Conservation (phyloP, 1,140 invertebrate species). For the Intoshia linei region DNA sequence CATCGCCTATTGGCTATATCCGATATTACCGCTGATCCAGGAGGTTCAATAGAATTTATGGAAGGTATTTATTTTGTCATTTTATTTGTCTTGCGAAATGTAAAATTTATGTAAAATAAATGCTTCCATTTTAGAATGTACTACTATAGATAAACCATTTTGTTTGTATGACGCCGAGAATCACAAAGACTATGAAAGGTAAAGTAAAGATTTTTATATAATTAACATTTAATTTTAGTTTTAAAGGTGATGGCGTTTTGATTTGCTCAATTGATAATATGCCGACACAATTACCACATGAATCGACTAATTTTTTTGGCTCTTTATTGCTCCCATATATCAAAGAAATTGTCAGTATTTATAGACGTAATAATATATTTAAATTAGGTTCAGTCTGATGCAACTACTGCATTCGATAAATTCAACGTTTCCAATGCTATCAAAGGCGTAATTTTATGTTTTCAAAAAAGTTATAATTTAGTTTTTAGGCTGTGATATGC, state of each 20-base stretch:
- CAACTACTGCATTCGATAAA: constrained; percentile 41
- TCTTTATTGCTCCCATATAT: constrained; percentile 57
- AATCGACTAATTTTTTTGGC: constrained; percentile 86
- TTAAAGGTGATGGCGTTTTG: constrained; percentile 69
- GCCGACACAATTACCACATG: constrained; percentile 82
- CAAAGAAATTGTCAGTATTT: constrained; percentile 35
- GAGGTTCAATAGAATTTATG: constrained; percentile 97
- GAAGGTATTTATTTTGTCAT: no score
- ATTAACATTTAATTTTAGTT: constrained; percentile 30
- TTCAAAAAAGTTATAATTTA: constrained; percentile 3
- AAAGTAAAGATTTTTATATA: constrained; percentile 3
- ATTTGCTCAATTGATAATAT: constrained; percentile 98
- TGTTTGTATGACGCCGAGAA: constrained; percentile 87
- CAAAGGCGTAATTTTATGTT: constrained; percentile 32
- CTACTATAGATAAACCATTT: constrained; percentile 91
- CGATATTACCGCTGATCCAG: constrained; percentile 89
- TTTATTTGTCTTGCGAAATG: no score
- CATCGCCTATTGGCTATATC: constrained; percentile 40
- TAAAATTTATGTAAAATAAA: no score
- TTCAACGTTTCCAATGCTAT: constrained; percentile 40
- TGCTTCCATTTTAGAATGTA: no score
- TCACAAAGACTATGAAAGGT: constrained; percentile 73
- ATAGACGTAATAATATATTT: constrained; percentile 4
- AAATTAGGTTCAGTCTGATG: constrained; percentile 43
- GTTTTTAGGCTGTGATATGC: constrained; percentile 50